phyloP scores from a whole-genome alignment of 2,797 vertebrate genomes.

The Mastacembelus armatus region DNA sequence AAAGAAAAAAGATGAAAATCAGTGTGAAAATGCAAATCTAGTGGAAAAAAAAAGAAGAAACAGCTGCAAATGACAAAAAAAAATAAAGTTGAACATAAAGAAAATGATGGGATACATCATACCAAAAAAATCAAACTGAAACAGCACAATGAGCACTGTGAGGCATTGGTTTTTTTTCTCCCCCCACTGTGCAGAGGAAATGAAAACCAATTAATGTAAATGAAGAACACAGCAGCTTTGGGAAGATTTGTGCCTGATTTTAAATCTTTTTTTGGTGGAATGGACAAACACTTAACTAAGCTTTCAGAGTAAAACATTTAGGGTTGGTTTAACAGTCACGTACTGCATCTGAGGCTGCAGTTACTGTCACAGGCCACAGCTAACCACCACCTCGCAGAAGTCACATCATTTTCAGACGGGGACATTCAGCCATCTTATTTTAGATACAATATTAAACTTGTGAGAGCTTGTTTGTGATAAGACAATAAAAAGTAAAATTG shows the following conservation, averaged over 20 bases:
- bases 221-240: slow-evolving; percentile 35
- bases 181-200: background rate
- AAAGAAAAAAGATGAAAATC: slow-evolving; percentile 1
- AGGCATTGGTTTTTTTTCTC: slow-evolving; percentile 10
- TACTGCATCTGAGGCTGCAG: slow-evolving; percentile 85
- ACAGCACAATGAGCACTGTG: background rate
- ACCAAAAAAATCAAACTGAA: slow-evolving; percentile 10
- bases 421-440: slow-evolving; percentile 4
- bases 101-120: background rate
- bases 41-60: slow-evolving; percentile 1
- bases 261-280: slow-evolving; percentile 67
- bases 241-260: slow-evolving; percentile 60
- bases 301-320: slow-evolving; percentile 82
- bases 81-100: background rate
- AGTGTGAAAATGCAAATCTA: too few relatives aligned
- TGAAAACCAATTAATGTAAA: background rate
- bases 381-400: too few relatives aligned
- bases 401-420: too few relatives aligned
- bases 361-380: slow-evolving; percentile 85
- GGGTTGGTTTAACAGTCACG: slow-evolving; percentile 85
- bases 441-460: slow-evolving; percentile 76
- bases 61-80: background rate
- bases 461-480: slow-evolving; percentile 13
- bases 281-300: slow-evolving; percentile 59
- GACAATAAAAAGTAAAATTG: background rate